Evolutionary conservation across 2,888 invertebrate genomes (phyloP).

Genomic region (Linnaemya tessellans): DNA sequence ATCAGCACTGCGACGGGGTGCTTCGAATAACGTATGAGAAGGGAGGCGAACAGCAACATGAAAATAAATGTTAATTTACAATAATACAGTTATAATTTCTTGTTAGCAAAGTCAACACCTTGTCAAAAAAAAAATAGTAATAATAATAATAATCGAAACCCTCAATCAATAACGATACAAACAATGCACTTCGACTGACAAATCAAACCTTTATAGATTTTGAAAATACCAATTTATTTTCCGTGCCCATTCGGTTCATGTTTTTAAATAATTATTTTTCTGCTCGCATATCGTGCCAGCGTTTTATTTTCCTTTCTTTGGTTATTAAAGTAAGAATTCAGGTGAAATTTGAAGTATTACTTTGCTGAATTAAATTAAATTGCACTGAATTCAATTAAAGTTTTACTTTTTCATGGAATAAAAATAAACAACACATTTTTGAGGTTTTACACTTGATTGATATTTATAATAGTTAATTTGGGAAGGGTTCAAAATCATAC

Average conservation of each 20-base stretch:
- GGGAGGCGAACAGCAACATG: conserved; percentile 16
- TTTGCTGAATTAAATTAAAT: conserved; percentile 73
- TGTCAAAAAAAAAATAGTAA: conserved; percentile 32
- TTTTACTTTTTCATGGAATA: not conserved
- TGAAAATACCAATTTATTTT: conserved; percentile 74
- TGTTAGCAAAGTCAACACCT: conserved; percentile 66
- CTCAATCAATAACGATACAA: not conserved
- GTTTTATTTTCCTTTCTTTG: conserved; percentile 17
- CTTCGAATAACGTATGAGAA: too few species aligned
- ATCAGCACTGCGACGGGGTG: conserved; percentile 6
- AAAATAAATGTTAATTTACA: conserved; percentile 42
- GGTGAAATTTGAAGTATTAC: conserved; percentile 79
- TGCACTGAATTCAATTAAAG: not conserved
- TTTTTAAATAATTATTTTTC: conserved; percentile 29
- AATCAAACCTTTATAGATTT: conserved; percentile 62
- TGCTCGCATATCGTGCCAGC: conserved; percentile 1
- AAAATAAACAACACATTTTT: conserved; percentile 1
- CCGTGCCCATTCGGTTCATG: conserved; percentile 68
- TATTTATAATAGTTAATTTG: conserved; percentile 29
- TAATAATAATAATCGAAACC: not conserved
- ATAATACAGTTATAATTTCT: conserved; percentile 51
- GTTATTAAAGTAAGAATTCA: conserved; percentile 39
- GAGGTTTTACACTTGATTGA: conserved; percentile 65
- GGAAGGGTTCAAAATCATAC: conserved; percentile 1
- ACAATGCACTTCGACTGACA: conserved; percentile 3